Evolutionary conservation across 2,888 invertebrate species (phyloP), one percentile per base, ranked within the genome.

Genomic region (Microctonus aethiopoides): DNA sequence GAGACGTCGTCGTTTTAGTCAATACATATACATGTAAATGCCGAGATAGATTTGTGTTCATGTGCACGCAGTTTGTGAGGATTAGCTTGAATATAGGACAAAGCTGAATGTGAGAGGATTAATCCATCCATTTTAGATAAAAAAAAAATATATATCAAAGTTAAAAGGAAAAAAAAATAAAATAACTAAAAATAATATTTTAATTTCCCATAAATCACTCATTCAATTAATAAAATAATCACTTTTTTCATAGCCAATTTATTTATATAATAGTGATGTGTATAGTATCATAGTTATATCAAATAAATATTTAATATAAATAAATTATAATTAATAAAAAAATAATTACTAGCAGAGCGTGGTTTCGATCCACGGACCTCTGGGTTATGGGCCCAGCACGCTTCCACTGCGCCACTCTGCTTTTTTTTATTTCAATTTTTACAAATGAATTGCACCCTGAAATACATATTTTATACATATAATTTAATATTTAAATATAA

Each of bases 401-500:
- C 75, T 75, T 75, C 75, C 75, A 74, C 75, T 75, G 75, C 75
- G 75, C 75, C 75, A 75, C 75, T 75, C 75, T 75, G 75, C 75
- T 75, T 52, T 66, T 29, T n/a, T 67, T 64, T 3, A 26, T 10
- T 13, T 20, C 13, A 11, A 41, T 34, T 32, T 34, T 66, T 54
- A 11, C 29, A 10, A 54, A 32, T 3, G 24, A 39, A 29, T 57
- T 29, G 22, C 2, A 10, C 2, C 6, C 0, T 0, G 29, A 22
- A 20, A 29, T 7, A 16, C 13, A 24, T 26, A 41, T 22, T 26
- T 16, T 13, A 11, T n/a, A n/a, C n/a, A n/a, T n/a, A n/a, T n/a
- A n/a, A n/a, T n/a, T n/a, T n/a, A n/a, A n/a, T n/a, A n/a, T n/a
- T n/a, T n/a, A n/a, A n/a, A n/a, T n/a, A n/a, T n/a, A n/a, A n/a